phyloP scores from a whole-genome alignment of 2,113 vertebrate species.

The Anhinga anhinga region DNA sequence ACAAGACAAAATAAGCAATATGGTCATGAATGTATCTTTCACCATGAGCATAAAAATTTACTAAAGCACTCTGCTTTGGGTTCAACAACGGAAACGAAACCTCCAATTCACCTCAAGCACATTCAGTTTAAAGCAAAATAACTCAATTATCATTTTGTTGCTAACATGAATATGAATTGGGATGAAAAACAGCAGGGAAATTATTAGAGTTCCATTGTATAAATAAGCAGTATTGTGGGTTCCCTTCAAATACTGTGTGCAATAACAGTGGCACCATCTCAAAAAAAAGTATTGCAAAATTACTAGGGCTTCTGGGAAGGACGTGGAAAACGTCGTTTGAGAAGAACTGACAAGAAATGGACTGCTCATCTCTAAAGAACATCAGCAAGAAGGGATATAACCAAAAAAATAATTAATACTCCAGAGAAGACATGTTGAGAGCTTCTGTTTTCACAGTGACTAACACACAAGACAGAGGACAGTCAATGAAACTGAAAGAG shows the following conservation, averaged over 20 bases:
- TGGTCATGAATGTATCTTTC: background rate
- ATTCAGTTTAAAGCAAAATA: conserved; percentile 12
- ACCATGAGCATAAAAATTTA: background rate
- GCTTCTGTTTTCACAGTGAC: background rate
- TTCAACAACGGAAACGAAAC: background rate
- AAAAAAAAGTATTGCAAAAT: background rate
- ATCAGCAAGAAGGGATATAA: background rate
- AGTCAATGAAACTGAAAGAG: background rate
- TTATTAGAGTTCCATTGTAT: background rate
- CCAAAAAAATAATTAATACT: background rate
- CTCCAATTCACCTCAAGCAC: background rate
- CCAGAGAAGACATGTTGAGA: background rate
- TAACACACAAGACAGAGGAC: background rate
- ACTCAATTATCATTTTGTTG: background rate
- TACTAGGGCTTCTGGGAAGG: background rate
- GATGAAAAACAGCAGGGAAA: conserved; percentile 13
- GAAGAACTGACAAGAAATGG: background rate
- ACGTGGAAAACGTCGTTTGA: background rate
- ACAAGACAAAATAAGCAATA: background rate
- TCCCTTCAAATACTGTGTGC: background rate
- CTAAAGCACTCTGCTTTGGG: background rate
- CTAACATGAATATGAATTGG: background rate
- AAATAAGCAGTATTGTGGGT: background rate
- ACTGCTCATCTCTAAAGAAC: background rate
- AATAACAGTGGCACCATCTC: background rate